Conservation (phyloP, 2,888 invertebrate genomes). For the Agriotes lineatus region DNA sequence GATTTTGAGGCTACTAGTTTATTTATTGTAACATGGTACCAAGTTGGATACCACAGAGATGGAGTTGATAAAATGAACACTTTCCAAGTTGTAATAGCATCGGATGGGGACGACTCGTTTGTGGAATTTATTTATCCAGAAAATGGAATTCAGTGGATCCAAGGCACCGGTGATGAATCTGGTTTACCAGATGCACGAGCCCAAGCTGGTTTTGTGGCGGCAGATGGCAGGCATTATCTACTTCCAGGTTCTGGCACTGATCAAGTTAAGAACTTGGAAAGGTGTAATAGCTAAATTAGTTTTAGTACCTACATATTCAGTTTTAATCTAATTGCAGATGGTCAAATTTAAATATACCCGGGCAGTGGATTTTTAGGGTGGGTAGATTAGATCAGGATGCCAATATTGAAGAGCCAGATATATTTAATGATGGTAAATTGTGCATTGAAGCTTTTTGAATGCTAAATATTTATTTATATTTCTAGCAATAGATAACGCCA, state of each 20-base stretch:
- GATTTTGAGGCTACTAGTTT: slow-evolving; percentile 83
- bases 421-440: slow-evolving; percentile 65
- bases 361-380: slow-evolving; percentile 89
- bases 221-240: slow-evolving; percentile 81
- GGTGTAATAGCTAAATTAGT: too few relatives aligned
- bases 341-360: slow-evolving; percentile 88
- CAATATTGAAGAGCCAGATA: slow-evolving; percentile 79
- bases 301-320: too few relatives aligned
- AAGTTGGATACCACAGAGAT: slow-evolving; percentile 82
- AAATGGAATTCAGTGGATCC: slow-evolving; percentile 92
- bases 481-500: slow-evolving; percentile 20
- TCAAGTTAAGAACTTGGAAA: slow-evolving; percentile 82
- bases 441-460: too few relatives aligned
- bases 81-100: slow-evolving; percentile 84
- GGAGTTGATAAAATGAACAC: slow-evolving; percentile 84
- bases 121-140: slow-evolving; percentile 90
- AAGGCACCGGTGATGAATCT: slow-evolving; percentile 81
- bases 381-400: slow-evolving; percentile 75
- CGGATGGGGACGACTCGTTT: slow-evolving; percentile 84
- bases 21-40: slow-evolving; percentile 92
- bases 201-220: slow-evolving; percentile 92
- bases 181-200: slow-evolving; percentile 89
- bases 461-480: too few relatives aligned
- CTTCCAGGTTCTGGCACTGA: slow-evolving; percentile 94
- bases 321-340: slow-evolving; percentile 79